A percentile compares a stretch with the other conserved stretches of the same genome.
These are phyloP conservation scores for Callimorpha dominula DNA, from an alignment of 2,888 invertebrate genomes.

Conservation along the genomic window DNA sequence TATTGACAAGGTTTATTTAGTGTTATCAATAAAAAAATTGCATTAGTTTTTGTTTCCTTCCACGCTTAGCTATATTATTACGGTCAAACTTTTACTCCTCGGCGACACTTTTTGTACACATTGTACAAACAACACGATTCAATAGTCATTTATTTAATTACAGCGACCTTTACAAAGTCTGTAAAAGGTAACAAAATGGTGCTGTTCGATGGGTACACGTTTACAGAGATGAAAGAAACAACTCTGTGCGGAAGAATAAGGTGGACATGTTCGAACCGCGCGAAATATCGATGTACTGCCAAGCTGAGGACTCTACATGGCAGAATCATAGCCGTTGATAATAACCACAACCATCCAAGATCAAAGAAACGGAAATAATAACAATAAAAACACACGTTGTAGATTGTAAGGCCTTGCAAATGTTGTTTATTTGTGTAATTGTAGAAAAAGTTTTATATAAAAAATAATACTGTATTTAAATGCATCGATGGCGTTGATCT, in stretches of 20 bases:
- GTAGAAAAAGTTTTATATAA: not conserved
- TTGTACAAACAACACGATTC: not conserved
- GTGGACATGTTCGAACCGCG: constrained; percentile 41
- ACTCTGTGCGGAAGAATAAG: not conserved
- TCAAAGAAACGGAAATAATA: not conserved
- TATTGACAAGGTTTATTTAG: too few species aligned
- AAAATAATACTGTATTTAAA: too few species aligned
- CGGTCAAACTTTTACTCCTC: not conserved
- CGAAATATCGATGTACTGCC: constrained; percentile 29
- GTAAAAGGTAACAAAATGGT: constrained; percentile 42
- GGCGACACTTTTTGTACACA: not conserved
- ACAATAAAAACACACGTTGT: not conserved
- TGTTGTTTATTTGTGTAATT: not conserved
- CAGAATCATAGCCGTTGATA: constrained; percentile 17
- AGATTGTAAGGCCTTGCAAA: not conserved
- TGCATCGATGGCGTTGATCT: too few species aligned
- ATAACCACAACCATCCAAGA: constrained; percentile 29
- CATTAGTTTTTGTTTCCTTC: not conserved
- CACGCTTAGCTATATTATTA: not conserved
- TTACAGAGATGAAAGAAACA: constrained; percentile 31
- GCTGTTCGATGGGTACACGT: constrained; percentile 35
- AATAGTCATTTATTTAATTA: constrained; percentile 3
- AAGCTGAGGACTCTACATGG: constrained; percentile 29
- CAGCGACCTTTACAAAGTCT: constrained; percentile 40
- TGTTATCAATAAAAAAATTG: not conserved